phyloP scores from a whole-genome alignment of 2,888 invertebrate species.

The Dicycla oo region DNA sequence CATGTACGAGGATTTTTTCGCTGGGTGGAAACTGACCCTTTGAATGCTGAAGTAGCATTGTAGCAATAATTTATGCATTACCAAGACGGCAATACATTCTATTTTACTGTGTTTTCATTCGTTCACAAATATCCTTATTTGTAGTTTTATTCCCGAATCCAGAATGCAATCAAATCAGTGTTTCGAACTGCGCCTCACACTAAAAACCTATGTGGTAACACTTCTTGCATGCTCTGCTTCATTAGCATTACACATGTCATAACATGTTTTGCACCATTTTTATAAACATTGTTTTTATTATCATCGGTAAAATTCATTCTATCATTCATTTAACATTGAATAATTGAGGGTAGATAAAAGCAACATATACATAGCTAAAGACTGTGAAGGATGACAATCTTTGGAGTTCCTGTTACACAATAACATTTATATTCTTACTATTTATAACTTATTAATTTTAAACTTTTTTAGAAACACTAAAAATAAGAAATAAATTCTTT shows the following conservation, averaged over 20 bases:
- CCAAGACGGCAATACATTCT: not conserved
- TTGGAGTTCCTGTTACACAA: no score
- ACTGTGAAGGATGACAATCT: no score
- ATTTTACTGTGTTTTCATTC: not conserved
- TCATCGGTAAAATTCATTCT: slow-evolving; percentile 2
- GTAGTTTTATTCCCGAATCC: not conserved
- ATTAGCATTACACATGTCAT: slow-evolving; percentile 27
- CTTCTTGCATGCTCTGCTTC: slow-evolving; percentile 45
- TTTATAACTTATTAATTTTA: no score
- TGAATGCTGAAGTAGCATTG: not conserved
- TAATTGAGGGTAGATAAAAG: no score
- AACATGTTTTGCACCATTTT: slow-evolving; percentile 40
- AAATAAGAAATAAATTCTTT: no score
- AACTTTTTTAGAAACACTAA: no score
- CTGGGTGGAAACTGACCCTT: no score
- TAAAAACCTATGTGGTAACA: slow-evolving; percentile 30
- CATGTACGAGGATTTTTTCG: no score
- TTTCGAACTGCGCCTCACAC: slow-evolving; percentile 13
- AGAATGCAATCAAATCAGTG: slow-evolving; percentile 6
- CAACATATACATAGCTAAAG: no score
- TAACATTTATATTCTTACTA: no score
- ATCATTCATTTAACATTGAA: not conserved
- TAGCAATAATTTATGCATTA: slow-evolving; percentile 9
- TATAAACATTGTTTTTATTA: slow-evolving; percentile 2
- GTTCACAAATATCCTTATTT: not conserved